Evolutionary conservation across 64 coral and sea anemone species (phyloP).

Genomic region (Platygyra sinensis): DNA sequence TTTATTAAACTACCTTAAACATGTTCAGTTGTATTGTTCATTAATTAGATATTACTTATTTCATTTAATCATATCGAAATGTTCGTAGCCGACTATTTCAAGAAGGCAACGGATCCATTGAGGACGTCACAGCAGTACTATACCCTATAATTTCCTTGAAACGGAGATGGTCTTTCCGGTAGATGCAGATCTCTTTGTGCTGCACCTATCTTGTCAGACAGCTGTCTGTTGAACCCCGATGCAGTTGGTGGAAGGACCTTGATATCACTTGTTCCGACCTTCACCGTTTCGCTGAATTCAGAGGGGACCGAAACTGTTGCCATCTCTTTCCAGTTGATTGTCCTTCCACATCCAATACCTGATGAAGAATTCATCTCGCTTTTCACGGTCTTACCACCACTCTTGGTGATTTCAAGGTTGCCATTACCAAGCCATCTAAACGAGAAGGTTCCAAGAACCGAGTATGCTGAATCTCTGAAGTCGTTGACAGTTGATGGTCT

Average conservation of each 20-base stretch:
- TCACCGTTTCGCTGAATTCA: no score
- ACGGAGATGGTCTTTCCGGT: background rate
- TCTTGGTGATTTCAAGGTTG: background rate
- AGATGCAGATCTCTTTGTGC: background rate
- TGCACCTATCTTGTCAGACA: background rate
- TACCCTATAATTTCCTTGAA: background rate
- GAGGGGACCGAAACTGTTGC: no score
- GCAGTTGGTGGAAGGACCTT: no score
- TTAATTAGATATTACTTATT: no score
- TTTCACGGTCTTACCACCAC: background rate
- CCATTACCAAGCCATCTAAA: slow-evolving; percentile 3
- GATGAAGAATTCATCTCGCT: no score
- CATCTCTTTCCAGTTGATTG: slow-evolving; percentile 43
- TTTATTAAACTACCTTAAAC: no score
- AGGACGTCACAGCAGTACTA: background rate
- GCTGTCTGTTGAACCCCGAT: no score
- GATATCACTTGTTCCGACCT: no score
- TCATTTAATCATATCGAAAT: background rate
- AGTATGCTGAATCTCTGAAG: no score
- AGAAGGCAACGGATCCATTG: background rate
- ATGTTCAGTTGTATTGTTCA: background rate
- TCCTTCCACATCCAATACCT: background rate
- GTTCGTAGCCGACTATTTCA: background rate
- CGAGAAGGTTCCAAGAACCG: slow-evolving; percentile 13
- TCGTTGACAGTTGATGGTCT: no score